These are phyloP conservation scores for Pluvianellus socialis DNA, from an alignment of 2,113 vertebrate genomes.

Conservation along the genomic window DNA sequence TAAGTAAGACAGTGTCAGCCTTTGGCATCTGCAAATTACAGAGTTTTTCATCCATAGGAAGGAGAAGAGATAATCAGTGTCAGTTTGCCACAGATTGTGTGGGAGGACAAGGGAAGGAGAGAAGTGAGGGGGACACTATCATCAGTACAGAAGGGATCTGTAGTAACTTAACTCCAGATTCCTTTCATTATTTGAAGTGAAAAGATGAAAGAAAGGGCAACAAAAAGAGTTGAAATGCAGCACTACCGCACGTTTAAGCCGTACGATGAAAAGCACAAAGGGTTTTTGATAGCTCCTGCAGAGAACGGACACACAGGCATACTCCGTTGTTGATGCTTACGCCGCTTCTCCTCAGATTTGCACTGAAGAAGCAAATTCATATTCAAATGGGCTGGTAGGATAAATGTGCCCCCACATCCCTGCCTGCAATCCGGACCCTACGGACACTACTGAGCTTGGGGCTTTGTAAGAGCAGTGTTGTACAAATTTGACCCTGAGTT, in stretches of 20 bases:
- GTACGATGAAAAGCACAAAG: not conserved
- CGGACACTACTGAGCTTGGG: not conserved
- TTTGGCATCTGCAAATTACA: constrained; percentile 43
- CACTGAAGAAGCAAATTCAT: not conserved
- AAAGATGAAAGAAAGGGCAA: constrained; percentile 35
- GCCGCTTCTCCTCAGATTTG: not conserved
- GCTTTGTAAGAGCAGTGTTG: not conserved
- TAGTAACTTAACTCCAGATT: constrained; percentile 29
- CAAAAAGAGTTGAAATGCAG: not conserved
- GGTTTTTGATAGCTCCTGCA: not conserved
- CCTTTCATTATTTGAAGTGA: constrained; percentile 22
- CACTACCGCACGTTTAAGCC: not conserved
- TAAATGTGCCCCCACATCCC: not conserved
- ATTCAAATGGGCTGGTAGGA: not conserved
- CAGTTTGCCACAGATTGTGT: not conserved
- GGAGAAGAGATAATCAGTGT: not conserved
- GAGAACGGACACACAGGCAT: not conserved
- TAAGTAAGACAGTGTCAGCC: constrained; percentile 6
- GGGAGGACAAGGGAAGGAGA: not conserved
- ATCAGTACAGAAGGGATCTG: not conserved
- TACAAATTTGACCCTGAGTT: not conserved
- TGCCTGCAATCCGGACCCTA: not conserved
- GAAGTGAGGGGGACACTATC: not conserved
- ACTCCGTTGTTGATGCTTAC: not conserved
- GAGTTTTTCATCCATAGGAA: not conserved